Evolutionary conservation across 2,797 vertebrate genomes (phyloP).

Genomic region (Chromis chromis): DNA sequence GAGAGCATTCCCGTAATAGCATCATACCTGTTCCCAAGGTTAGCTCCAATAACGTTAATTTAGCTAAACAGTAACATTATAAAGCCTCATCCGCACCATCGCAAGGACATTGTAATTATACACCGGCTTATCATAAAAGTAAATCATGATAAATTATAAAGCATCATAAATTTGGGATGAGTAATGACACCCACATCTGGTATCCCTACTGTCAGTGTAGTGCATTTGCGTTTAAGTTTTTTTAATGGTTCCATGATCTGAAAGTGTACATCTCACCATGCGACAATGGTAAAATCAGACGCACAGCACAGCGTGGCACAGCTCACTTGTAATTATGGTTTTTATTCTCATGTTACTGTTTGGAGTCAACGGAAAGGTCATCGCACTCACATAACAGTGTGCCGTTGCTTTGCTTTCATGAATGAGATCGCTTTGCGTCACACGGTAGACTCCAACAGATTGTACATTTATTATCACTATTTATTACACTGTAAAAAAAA

Average conservation of each 20-base stretch:
- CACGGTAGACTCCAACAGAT: conserved; percentile 9
- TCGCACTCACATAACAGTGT: conserved; percentile 18
- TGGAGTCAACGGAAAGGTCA: conserved; percentile 44
- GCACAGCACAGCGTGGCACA: neutral
- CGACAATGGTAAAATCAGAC: conserved; percentile 8
- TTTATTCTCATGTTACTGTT: conserved; percentile 12
- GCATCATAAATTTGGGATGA: conserved; percentile 25
- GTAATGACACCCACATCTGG: conserved; percentile 26
- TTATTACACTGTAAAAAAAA: too few species aligned
- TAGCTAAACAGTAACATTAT: conserved; percentile 29
- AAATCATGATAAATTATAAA: conserved; percentile 28
- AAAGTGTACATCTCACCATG: neutral
- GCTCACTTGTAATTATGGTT: conserved; percentile 14
- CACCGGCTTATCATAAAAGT: neutral
- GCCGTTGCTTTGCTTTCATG: conserved; percentile 21
- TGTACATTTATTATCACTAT: conserved; percentile 9
- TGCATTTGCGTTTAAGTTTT: conserved; percentile 6
- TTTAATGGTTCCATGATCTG: neutral
- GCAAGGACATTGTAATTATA: conserved; percentile 30
- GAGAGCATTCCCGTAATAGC: conserved; percentile 24
- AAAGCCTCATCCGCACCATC: conserved; percentile 9
- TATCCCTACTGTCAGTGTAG: neutral
- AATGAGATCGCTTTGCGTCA: too few species aligned
- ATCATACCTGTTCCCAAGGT: conserved; percentile 49
- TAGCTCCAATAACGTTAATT: conserved; percentile 44